Percentiles rank a stretch among this genome's conserved stretches.
These are phyloP conservation scores for Aplodontia rufa DNA, from an alignment of 2,113 vertebrate species.

Conservation along the genomic window DNA sequence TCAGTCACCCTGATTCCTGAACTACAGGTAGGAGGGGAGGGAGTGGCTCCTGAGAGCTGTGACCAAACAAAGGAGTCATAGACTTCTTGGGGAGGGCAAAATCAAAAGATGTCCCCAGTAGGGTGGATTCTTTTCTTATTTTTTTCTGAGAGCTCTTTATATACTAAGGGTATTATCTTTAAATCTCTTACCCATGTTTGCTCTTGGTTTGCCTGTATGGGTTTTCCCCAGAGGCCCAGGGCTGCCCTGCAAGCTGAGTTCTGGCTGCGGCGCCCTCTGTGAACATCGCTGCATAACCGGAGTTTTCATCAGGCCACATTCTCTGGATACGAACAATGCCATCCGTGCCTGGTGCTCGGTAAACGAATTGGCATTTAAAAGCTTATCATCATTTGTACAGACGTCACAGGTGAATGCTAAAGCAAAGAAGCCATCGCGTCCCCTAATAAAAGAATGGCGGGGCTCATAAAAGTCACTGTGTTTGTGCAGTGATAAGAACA, in stretches of 20 bases:
- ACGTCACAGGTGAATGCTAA: not conserved
- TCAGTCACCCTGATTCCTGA: not conserved
- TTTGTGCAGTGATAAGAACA: not conserved
- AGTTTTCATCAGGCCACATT: not conserved
- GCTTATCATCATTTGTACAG: accelerated
- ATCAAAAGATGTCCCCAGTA: not conserved
- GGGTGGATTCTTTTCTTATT: not conserved
- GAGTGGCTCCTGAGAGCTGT: not conserved
- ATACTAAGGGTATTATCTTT: not conserved
- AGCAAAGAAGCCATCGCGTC: not conserved
- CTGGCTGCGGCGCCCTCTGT: accelerated
- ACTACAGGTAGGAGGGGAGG: no score
- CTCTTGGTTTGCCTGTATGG: not conserved
- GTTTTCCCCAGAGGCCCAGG: not conserved
- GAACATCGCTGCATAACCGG: accelerated
- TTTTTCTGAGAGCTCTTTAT: constrained; percentile 13
- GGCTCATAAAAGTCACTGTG: accelerated
- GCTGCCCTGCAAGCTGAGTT: not conserved
- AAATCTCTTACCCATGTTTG: not conserved
- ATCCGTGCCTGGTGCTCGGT: not conserved
- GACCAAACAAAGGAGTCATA: not conserved
- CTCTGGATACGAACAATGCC: not conserved
- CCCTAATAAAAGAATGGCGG: not conserved
- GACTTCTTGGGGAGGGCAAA: not conserved
- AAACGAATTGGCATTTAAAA: accelerated